Percentiles rank a stretch among this genome's conserved stretches.
Evolutionary conservation across 2,888 invertebrate genomes (phyloP).

Genomic region (Neocrepidodera transversa): DNA sequence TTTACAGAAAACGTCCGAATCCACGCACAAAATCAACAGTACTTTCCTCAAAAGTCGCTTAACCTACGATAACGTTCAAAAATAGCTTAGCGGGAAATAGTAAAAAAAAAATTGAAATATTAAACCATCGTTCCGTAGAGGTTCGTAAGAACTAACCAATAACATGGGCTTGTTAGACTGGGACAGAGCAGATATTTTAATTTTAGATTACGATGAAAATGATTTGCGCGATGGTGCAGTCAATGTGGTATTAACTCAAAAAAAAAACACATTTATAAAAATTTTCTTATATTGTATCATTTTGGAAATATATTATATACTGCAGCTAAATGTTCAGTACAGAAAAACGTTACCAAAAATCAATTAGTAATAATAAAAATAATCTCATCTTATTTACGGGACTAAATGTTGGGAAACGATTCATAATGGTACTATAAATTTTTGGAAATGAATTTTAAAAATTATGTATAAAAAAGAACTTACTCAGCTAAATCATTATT

Average conservation of each 20-base stretch:
- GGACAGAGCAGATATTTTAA: slow-evolving; percentile 43
- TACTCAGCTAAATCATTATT: too few relatives aligned
- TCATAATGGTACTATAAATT: too few relatives aligned
- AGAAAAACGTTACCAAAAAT: too few relatives aligned
- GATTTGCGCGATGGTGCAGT: slow-evolving; percentile 12
- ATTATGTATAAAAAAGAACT: too few relatives aligned
- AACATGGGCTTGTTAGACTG: slow-evolving; percentile 14
- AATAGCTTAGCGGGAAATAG: not conserved
- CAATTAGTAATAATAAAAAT: too few relatives aligned
- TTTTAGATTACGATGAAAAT: slow-evolving; percentile 45
- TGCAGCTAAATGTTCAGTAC: too few relatives aligned
- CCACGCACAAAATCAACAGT: not conserved
- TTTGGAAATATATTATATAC: too few relatives aligned
- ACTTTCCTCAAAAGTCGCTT: not conserved
- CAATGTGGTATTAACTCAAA: not conserved
- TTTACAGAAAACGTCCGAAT: not conserved
- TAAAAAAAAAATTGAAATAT: not conserved
- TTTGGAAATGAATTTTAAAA: too few relatives aligned
- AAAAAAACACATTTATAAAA: not conserved
- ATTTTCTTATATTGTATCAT: too few relatives aligned
- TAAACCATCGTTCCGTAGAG: not conserved
- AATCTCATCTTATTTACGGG: too few relatives aligned
- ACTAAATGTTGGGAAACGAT: too few relatives aligned
- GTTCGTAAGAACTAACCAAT: not conserved
- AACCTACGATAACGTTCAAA: not conserved